A percentile compares a stretch with the other conserved stretches of the same genome.
phyloP scores from a whole-genome alignment of 2,113 vertebrate genomes.

The Amphiprion percula region DNA sequence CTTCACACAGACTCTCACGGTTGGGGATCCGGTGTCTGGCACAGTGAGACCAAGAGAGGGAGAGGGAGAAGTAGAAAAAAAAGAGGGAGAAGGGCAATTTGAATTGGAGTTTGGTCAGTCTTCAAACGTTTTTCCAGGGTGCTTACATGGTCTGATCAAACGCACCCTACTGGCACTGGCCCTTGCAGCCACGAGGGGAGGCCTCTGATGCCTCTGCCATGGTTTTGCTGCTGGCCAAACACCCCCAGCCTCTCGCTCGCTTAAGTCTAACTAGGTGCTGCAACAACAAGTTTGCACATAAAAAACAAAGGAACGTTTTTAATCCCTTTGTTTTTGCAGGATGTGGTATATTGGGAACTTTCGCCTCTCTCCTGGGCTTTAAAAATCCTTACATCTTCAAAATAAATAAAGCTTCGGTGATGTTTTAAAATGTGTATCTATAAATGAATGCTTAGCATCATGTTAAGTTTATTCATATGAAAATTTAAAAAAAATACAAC shows the following conservation, averaged over 20 bases:
- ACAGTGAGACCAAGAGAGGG: constrained; percentile 25
- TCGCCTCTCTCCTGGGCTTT: background rate
- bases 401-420: no score
- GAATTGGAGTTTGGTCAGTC: constrained; percentile 77
- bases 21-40: constrained; percentile 66
- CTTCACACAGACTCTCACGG: constrained; percentile 59
- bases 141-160: constrained; percentile 81
- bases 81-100: constrained; percentile 65
- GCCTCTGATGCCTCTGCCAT: constrained; percentile 72
- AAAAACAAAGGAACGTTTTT: background rate
- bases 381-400: no score
- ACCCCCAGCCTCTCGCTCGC: background rate
- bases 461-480: no score
- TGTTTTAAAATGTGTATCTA: no score
- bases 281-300: constrained; percentile 26
- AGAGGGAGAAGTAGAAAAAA: constrained; percentile 24
- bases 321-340: background rate
- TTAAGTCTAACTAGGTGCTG: constrained; percentile 29
- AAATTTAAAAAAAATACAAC: no score
- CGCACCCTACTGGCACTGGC: constrained; percentile 69
- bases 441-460: no score
- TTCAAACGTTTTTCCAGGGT: constrained; percentile 76
- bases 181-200: constrained; percentile 63
- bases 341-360: background rate
- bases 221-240: constrained; percentile 36